Evolutionary conservation across 2,113 vertebrate species (phyloP), one percentile per base, ranked within the genome.

Genomic region (Cariama cristata): DNA sequence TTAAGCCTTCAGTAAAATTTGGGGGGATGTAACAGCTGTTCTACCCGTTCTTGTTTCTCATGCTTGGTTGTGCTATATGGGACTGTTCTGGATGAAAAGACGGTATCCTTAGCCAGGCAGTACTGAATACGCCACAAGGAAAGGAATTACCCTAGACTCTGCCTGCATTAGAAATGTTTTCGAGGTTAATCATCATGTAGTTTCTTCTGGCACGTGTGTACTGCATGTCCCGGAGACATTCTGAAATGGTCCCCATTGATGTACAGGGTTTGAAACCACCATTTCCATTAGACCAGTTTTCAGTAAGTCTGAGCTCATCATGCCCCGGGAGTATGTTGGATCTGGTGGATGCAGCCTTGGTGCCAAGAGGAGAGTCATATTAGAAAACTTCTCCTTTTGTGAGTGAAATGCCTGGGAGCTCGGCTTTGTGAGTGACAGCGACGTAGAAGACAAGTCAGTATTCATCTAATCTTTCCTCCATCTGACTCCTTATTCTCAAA

Each of bases 271-370:
- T 92, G 63, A 66, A 86, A 53, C 50, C 69, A 83, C 67, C 55
- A 11, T 92, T 96, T 95, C 92, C 93, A 90, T 96, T 73, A 86
- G 63, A 83, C 35, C 75, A 80, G 75, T 66, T 73, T 79, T 92
- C 81, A 80, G 79, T 86, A 38, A 71, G 49, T 45, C 67, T 96
- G 95, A 94, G 90, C 58, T 97, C 96, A 80, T 93, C 96, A 85
- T 0, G 0, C 81, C 75, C 81, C 8, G 1, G 87, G 74, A 94
- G 35, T 38, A 33, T 49, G 68, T 88, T 90, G 82, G 84, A 82
- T 49, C 49, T 76, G 12, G 49, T 91, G 66, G 71, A 76, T 79
- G 74, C 40, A 88, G n/a, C 40, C 49, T 19, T 66, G 13, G 62
- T 88, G 90, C 95, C 96, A 96, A 94, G 47, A 80, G 53, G 53